Evolutionary conservation across 2,113 vertebrate species (phyloP), one percentile per base, ranked within the genome.

Genomic region (Gymnocephalus cernua): DNA sequence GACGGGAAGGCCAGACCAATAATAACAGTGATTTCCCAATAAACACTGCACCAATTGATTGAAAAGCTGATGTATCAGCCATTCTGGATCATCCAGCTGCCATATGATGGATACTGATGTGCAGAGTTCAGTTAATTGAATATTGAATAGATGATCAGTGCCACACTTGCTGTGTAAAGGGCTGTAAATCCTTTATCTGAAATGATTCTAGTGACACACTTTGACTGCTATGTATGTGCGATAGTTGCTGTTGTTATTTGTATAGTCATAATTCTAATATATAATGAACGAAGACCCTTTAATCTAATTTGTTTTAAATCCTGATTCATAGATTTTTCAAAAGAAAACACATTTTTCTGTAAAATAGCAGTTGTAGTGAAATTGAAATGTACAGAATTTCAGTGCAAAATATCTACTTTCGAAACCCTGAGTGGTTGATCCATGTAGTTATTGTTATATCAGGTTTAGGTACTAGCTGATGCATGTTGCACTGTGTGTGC

Each of bases 121-220:
- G 67, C 57, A 66, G 54, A 27, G 45, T 53, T 51, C 27, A 23
- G 18, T 73, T 51, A 44, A 64, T 15, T 77, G 65, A 61, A 61
- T 82, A 75, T 81, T 82, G 54, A 80, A n/a, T 18, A 84, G 29
- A 25, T 54, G 62, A 62, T 76, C 53, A 12, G 66, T 75, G 14
- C 6, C 53, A 29, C 35, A 45, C 38, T 53, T 29, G 23, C 21
- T 54, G 63, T 69, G 45, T 74, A 3, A 16, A 38, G 38, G 19
- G 18, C 32, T 29, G 8, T 56, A 16, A 54, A 14, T 57, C 53
- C 38, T 47, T 67, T 2, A 47, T n/a, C 8, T 77, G 32, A 58
- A 74, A 44, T 38, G 6, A 54, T 16, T 32, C 0, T 27, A 38
- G 16, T 64, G 19, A 35, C 5, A 48, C n/a, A 64, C 50, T 72